Conservation (phyloP, 37 sponge, comb jelly and placozoan species). For the Dysidea cf. avara region DNA sequence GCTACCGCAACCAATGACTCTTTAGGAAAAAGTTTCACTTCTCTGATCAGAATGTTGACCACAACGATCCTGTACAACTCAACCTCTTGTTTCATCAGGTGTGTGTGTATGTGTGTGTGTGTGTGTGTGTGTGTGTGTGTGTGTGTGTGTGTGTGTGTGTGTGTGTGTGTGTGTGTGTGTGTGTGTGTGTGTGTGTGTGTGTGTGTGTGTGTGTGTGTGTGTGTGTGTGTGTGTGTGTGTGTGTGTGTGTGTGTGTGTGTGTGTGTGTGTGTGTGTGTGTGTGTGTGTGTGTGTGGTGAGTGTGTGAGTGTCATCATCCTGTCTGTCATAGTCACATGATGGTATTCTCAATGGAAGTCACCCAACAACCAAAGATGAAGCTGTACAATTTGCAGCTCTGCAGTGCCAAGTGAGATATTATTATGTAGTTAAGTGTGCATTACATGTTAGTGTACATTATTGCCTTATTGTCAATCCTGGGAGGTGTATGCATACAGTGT, state of each 20-base stretch:
- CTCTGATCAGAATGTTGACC: conserved; percentile 46
- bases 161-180: no score
- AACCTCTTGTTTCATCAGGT: conserved; percentile 62
- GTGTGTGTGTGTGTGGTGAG: no score
- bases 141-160: not conserved
- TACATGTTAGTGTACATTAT: no score
- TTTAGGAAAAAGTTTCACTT: conserved; percentile 62
- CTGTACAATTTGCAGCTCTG: conserved; percentile 49
- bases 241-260: not conserved
- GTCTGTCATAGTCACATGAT: conserved; percentile 15
- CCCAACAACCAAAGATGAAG: conserved; percentile 38
- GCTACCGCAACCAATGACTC: no score
- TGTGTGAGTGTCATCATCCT: not conserved
- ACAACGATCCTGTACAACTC: conserved; percentile 63
- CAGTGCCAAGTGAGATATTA: conserved; percentile 30
- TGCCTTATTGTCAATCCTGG: no score
- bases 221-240: no score
- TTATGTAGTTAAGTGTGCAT: no score
- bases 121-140: not conserved
- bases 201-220: no score
- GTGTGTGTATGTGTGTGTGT: conserved; percentile 6
- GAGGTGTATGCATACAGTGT: no score
- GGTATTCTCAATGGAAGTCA: conserved; percentile 37
- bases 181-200: no score
- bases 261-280: not conserved